Percentiles rank a stretch among this genome's conserved stretches.
phyloP scores from a whole-genome alignment of 1,140 invertebrate genomes.

The Agrilus planipennis region DNA sequence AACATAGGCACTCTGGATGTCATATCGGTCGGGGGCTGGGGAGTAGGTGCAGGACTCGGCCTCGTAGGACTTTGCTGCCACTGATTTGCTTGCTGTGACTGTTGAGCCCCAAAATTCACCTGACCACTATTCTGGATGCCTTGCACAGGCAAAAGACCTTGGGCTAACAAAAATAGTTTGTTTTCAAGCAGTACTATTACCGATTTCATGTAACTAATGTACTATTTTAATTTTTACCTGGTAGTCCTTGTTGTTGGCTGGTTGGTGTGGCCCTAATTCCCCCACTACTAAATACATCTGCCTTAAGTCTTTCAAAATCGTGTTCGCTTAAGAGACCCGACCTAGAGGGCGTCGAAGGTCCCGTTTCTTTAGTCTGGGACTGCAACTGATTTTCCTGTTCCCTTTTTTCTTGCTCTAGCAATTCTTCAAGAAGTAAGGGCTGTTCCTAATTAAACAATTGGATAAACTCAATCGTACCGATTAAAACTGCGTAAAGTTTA shows the following conservation, averaged over 20 bases:
- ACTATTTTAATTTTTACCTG: no score
- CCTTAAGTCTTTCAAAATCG: conserved; percentile 58
- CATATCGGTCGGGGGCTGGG: conserved; percentile 19
- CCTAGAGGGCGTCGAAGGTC: conserved; percentile 11
- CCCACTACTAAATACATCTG: conserved; percentile 56
- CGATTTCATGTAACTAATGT: no score
- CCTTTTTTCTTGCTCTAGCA: conserved; percentile 84
- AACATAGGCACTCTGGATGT: conserved; percentile 44
- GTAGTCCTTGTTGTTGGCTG: no score
- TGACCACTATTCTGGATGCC: neutral
- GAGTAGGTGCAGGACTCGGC: conserved; percentile 8
- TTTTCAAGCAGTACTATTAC: no score
- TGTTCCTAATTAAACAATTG: conserved; percentile 71
- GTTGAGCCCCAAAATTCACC: conserved; percentile 3
- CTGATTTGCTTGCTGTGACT: conserved; percentile 7
- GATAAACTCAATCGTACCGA: no score
- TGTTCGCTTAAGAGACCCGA: conserved; percentile 51
- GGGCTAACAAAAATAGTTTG: neutral
- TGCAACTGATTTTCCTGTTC: conserved; percentile 68
- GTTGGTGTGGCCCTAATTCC: no score
- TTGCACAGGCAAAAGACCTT: neutral
- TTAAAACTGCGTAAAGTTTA: no score
- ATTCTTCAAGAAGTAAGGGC: conserved; percentile 78
- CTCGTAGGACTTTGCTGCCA: conserved; percentile 16
- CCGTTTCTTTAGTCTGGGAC: conserved; percentile 31